These are phyloP conservation scores for Antrozous pallidus DNA, from an alignment of 2,797 vertebrate species.

Conservation along the genomic window DNA sequence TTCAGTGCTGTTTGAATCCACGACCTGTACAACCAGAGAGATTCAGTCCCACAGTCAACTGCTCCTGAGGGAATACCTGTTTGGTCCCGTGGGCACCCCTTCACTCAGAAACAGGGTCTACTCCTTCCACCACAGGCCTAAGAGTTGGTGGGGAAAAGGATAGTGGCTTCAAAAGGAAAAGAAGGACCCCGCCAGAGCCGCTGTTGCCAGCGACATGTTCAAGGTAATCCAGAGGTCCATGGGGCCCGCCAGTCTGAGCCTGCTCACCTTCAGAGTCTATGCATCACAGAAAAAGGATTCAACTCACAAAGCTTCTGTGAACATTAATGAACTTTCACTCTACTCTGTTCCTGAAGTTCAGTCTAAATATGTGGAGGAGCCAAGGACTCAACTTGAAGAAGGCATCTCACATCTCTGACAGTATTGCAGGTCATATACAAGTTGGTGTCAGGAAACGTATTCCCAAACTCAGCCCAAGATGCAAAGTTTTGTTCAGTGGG, in stretches of 20 bases:
- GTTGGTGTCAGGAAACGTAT: conserved; percentile 79
- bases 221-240: conserved; percentile 86
- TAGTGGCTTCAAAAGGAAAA: not conserved
- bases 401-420: conserved; percentile 86
- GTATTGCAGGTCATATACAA: conserved; percentile 85
- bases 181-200: not conserved
- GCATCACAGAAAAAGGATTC: conserved; percentile 85
- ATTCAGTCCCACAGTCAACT: not conserved
- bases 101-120: not conserved
- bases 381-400: conserved; percentile 86
- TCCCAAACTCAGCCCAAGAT: no score
- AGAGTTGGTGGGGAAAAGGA: not conserved
- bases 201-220: no score
- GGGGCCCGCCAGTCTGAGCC: conserved; percentile 81
- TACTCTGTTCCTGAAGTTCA: no score
- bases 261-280: conserved; percentile 85
- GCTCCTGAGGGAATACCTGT: not conserved
- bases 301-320: conserved; percentile 80
- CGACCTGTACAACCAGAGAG: not conserved
- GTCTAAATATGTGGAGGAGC: no score
- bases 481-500: no score
- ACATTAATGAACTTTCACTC: conserved; percentile 91
- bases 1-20: not conserved
- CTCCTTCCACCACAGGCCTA: not conserved
- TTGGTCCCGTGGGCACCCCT: not conserved